Evolutionary conservation across 2,888 invertebrate species (phyloP), one percentile per base, ranked within the genome.

Genomic region (Ligdia adustata): DNA sequence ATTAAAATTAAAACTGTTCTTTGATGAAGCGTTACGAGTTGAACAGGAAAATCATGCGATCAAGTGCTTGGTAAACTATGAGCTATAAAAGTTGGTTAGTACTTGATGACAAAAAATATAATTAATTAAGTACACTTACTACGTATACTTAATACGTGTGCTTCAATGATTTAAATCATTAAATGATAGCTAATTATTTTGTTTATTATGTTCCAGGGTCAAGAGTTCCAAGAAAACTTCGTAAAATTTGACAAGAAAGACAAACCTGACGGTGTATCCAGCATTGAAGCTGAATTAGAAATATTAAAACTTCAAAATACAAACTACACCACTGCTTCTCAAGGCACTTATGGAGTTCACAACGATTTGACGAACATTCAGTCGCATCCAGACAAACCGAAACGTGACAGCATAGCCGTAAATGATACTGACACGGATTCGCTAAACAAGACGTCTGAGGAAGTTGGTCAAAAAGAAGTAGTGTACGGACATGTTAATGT

Each of bases 201-300:
- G 32, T 35, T 48, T 51, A 44, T 51, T 40, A 12, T 43, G 34
- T 76, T 74, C 6, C 79, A 88, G 88, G 83, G 77, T 73, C 84
- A 82, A 64, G 78, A 78, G 29, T 57, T 68, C 29, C 77, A 79
- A 60, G 63, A 66, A 18, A 81, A 69, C 60, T 71, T 72, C 52
- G 62, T 76, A 18, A 76, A 81, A 60, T 44, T 78, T 55, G 74
- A 86, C 64, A 90, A 90, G 56, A 86, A 89, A 56, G 82, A 80
- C 42, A 78, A 73, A 51, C 74, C 66, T 42, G 69, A 77, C 51
- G 70, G 65, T 48, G 84, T 75, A 57, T 69, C 73, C 27, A 79
- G 80, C 64, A 75, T 87, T 57, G 85, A 82, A 75, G 89, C 88
- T 60, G 86, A 90, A 74, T 56, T 90, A 60, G 88, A 89, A 75